These are phyloP conservation scores for Anastatus disparis DNA, from an alignment of 1,140 invertebrate genomes.

Conservation along the genomic window DNA sequence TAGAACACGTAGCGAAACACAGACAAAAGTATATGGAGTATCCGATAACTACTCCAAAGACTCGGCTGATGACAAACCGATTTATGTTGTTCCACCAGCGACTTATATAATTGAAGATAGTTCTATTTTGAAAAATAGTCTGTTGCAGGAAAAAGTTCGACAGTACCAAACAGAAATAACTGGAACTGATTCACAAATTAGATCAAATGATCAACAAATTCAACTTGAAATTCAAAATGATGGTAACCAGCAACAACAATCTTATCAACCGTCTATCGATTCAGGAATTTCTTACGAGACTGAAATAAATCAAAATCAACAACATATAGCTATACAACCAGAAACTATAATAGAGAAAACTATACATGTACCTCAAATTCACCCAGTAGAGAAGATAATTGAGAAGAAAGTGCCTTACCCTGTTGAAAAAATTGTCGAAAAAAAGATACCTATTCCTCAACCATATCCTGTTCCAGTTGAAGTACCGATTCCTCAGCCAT, in stretches of 20 bases:
- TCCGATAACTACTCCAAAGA: neutral
- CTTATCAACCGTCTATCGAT: constrained; percentile 8
- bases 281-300: neutral
- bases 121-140: constrained; percentile 5
- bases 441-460: constrained; percentile 49
- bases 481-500: constrained; percentile 65
- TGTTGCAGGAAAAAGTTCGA: constrained; percentile 32
- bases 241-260: constrained; percentile 33
- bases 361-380: constrained; percentile 54
- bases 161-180: neutral
- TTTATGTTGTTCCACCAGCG: constrained; percentile 31
- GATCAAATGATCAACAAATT: neutral
- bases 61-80: neutral
- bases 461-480: constrained; percentile 49
- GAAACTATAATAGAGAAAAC: constrained; percentile 32
- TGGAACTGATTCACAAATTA: neutral
- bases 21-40: constrained; percentile 5
- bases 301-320: neutral
- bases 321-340: constrained; percentile 38
- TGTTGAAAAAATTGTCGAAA: constrained; percentile 52
- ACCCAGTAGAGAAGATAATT: constrained; percentile 66
- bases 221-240: neutral
- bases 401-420: constrained; percentile 57
- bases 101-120: constrained; percentile 25
- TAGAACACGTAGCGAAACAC: neutral